Conservation (phyloP, 2,888 invertebrate species). For the Hypsopygia costalis region DNA sequence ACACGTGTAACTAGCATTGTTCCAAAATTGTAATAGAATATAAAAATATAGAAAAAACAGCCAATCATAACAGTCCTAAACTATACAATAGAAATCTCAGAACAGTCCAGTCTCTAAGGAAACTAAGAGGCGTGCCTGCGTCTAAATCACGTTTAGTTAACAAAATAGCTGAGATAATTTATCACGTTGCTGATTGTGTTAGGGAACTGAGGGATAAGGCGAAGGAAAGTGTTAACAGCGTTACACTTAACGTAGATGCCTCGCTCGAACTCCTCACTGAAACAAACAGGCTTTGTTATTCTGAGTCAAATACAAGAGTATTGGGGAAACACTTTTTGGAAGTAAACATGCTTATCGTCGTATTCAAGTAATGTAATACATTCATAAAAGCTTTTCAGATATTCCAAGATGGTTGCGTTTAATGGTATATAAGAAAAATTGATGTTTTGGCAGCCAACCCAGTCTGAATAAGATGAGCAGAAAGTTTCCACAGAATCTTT, state of each 20-base stretch:
- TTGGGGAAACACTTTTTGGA: not conserved
- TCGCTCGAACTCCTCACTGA: constrained; percentile 66
- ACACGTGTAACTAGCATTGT: not conserved
- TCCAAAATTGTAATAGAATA: constrained; percentile 1
- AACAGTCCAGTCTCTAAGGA: constrained; percentile 23
- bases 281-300: constrained; percentile 57
- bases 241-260: constrained; percentile 54
- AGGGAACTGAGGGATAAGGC: constrained; percentile 48
- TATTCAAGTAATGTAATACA: no score
- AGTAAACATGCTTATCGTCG: not conserved
- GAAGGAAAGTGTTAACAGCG: constrained; percentile 64
- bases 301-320: constrained; percentile 19
- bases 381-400: no score
- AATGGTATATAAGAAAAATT: no score
- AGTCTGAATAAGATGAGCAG: no score
- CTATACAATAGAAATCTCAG: constrained; percentile 9
- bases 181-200: constrained; percentile 70
- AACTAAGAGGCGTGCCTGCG: constrained; percentile 31
- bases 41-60: not conserved
- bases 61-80: constrained; percentile 2
- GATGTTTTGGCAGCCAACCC: no score
- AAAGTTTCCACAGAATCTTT: no score
- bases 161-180: constrained; percentile 61
- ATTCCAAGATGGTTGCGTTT: no score
- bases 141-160: constrained; percentile 55